Conservation (phyloP, 2,888 invertebrate genomes). For the Buathra laborator region DNA sequence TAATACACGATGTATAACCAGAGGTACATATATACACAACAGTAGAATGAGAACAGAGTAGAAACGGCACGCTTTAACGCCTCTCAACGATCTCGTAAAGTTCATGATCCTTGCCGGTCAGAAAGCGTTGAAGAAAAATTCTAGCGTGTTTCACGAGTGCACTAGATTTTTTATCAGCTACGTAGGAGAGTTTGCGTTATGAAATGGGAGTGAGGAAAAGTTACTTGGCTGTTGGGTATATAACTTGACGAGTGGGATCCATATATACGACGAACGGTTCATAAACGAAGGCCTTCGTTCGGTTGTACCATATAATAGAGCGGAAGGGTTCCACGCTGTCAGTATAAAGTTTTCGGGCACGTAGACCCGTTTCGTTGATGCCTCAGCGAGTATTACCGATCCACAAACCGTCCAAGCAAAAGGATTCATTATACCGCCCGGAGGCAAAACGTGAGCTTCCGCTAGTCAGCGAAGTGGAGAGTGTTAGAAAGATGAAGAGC, state of each 20-base stretch:
- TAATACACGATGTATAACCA: background rate
- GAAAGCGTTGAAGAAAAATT: slow-evolving; percentile 1
- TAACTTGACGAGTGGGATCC: slow-evolving; percentile 11
- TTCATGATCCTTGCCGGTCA: slow-evolving; percentile 26
- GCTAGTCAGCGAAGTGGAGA: background rate
- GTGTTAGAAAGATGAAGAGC: slow-evolving; percentile 1
- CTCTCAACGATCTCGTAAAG: slow-evolving; percentile 63
- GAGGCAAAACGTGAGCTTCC: slow-evolving; percentile 30
- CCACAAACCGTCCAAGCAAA: background rate
- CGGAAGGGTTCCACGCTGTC: slow-evolving; percentile 44
- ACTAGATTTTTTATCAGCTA: background rate
- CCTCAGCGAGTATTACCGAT: slow-evolving; percentile 12
- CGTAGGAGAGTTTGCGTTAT: background rate
- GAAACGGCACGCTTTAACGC: slow-evolving; percentile 55
- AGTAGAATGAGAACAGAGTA: background rate
- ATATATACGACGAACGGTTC: slow-evolving; percentile 43
- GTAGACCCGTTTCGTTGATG: slow-evolving; percentile 57
- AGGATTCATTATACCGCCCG: slow-evolving; percentile 28
- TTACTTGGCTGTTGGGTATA: background rate
- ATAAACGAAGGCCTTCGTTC: slow-evolving; percentile 40
- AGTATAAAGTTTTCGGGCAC: slow-evolving; percentile 34
- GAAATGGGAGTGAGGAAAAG: slow-evolving; percentile 25
- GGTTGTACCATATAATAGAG: slow-evolving; percentile 33
- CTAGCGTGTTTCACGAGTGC: slow-evolving; percentile 20
- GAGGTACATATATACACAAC: slow-evolving; percentile 24